Evolutionary conservation across 2,797 vertebrate species (phyloP).

Genomic region (Odontamblyopus rebecca): DNA sequence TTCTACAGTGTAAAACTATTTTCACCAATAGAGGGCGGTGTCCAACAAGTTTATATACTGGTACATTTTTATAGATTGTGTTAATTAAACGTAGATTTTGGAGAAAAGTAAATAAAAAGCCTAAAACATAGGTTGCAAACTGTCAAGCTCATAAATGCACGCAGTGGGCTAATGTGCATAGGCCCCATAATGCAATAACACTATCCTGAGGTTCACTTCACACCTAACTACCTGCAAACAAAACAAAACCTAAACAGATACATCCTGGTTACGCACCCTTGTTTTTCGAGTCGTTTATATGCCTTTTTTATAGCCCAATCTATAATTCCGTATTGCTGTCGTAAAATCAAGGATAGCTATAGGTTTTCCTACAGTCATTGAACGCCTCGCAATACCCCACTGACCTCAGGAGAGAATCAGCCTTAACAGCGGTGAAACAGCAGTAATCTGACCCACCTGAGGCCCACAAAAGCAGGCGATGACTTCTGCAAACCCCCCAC

Average conservation of each 20-base stretch:
- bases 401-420: slow-evolving; percentile 14
- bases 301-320: too few relatives aligned
- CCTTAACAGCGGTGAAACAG: slow-evolving; percentile 8
- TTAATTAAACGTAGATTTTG: not conserved
- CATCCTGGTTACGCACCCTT: too few relatives aligned
- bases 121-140: not conserved
- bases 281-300: too few relatives aligned
- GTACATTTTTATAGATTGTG: not conserved
- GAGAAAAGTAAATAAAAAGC: not conserved
- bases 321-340: too few relatives aligned
- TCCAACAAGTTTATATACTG: not conserved
- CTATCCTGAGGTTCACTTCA: too few relatives aligned
- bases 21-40: not conserved
- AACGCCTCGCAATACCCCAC: slow-evolving; percentile 37
- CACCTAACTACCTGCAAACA: too few relatives aligned
- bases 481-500: not conserved
- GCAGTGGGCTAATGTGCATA: too few relatives aligned
- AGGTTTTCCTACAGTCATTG: slow-evolving; percentile 6
- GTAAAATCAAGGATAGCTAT: not conserved
- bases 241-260: too few relatives aligned
- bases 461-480: not conserved
- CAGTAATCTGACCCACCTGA: slow-evolving; percentile 4
- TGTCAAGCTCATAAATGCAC: too few relatives aligned
- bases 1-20: too few relatives aligned
- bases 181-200: too few relatives aligned